A percentile compares a stretch with the other conserved stretches of the same genome.
These are phyloP conservation scores for Coendou prehensilis DNA, from an alignment of 2,797 vertebrate genomes.

Conservation along the genomic window DNA sequence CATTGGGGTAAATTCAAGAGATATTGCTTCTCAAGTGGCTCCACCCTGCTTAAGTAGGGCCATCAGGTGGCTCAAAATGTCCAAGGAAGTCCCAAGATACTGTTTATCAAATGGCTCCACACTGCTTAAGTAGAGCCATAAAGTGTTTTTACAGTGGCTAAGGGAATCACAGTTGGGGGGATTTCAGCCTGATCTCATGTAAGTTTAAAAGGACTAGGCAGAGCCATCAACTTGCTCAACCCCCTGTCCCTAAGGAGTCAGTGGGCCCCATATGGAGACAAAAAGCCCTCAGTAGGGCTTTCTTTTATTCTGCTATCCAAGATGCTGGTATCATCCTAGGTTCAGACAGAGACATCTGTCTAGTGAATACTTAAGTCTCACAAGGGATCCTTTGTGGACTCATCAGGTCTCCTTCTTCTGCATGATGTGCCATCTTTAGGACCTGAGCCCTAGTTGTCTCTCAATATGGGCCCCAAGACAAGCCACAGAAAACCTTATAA, in stretches of 20 bases:
- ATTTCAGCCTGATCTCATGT: neutral
- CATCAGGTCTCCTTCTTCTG: neutral
- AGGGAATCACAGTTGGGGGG: neutral
- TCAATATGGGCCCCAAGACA: neutral
- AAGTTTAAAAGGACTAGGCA: neutral
- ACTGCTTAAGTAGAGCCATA: neutral
- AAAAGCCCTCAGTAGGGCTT: neutral
- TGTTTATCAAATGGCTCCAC: neutral
- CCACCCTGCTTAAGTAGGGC: neutral
- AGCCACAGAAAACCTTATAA: neutral
- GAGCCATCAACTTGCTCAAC: neutral
- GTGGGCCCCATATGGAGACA: neutral
- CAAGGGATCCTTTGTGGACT: neutral
- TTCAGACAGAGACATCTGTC: neutral
- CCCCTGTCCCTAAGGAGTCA: neutral
- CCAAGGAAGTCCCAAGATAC: neutral
- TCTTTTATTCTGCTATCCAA: neutral
- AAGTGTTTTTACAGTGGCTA: neutral
- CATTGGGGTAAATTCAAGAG: neutral
- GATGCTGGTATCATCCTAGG: neutral
- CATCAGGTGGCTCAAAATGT: neutral
- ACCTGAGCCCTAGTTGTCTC: neutral
- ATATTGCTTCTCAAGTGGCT: neutral
- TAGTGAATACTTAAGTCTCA: neutral
- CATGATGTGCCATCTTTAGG: neutral